Conservation (phyloP, 2,113 vertebrate genomes). For the Trogon melanurus region DNA sequence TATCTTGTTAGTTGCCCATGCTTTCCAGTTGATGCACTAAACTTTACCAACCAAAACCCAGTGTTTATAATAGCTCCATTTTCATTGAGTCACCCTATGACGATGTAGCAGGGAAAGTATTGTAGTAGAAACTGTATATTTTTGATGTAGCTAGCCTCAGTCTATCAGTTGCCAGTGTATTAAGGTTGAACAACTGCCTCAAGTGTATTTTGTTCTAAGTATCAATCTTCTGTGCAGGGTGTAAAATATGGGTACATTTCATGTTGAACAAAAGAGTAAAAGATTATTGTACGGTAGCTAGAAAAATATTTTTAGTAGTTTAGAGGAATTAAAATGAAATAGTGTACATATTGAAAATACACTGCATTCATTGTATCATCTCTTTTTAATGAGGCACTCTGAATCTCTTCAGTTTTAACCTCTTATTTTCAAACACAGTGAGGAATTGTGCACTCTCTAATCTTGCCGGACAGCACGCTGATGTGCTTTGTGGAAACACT, state of each 20-base stretch:
- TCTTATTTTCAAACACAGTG: not conserved
- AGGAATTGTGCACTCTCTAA: not conserved
- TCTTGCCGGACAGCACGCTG: not conserved
- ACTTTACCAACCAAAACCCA: not conserved
- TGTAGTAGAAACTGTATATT: not conserved
- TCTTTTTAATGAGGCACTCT: not conserved
- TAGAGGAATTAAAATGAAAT: not conserved
- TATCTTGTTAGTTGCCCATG: not conserved
- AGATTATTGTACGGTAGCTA: not conserved
- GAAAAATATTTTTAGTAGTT: not conserved
- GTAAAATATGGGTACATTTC: accelerated
- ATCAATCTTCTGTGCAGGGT: not conserved
- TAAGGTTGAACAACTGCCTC: not conserved
- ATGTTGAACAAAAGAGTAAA: not conserved
- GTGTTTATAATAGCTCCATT: not conserved
- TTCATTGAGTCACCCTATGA: not conserved
- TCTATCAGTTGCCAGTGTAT: not conserved
- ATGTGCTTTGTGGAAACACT: not conserved
- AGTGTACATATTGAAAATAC: not conserved
- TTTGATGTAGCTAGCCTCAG: not conserved
- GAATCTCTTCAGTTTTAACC: not conserved
- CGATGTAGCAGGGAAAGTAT: not conserved
- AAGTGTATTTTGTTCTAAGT: not conserved
- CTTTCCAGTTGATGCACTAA: not conserved
- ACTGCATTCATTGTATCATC: not conserved